These are phyloP conservation scores for Bolinopsis microptera DNA, from an alignment of 37 sponge, comb jelly and placozoan genomes.

Conservation along the genomic window DNA sequence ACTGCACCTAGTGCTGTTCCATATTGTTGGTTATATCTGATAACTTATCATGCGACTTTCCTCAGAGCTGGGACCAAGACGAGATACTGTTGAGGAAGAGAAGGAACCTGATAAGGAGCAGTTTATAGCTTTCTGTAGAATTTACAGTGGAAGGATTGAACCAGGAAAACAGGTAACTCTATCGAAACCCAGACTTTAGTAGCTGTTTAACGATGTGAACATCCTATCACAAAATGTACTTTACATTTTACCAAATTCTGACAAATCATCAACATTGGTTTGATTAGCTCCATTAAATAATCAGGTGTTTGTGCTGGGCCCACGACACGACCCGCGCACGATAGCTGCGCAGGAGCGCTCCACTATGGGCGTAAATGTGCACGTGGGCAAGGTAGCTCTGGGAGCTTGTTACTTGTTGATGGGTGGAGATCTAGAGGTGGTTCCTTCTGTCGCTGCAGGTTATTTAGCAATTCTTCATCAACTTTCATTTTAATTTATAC, in stretches of 20 bases:
- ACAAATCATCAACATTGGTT: too few relatives aligned
- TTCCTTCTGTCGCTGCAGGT: slow-evolving; percentile 82
- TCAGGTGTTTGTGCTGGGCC: slow-evolving; percentile 52
- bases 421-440: slow-evolving; percentile 79
- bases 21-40: too few relatives aligned
- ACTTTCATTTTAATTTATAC: neutral
- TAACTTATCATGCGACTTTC: too few relatives aligned
- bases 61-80: slow-evolving; percentile 35
- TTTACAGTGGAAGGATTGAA: slow-evolving; percentile 48
- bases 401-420: slow-evolving; percentile 81
- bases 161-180: slow-evolving; percentile 64
- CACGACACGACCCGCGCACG: slow-evolving; percentile 55
- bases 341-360: slow-evolving; percentile 65
- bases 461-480: too few relatives aligned
- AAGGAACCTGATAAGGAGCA: slow-evolving; percentile 1
- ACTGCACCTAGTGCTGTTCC: too few relatives aligned
- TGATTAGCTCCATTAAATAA: too few relatives aligned
- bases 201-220: too few relatives aligned
- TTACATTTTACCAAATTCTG: too few relatives aligned
- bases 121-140: slow-evolving; percentile 51
- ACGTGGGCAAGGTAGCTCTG: slow-evolving; percentile 62
- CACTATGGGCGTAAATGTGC: slow-evolving; percentile 59
- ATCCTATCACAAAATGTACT: too few relatives aligned
- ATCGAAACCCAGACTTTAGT: too few relatives aligned
- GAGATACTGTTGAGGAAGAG: slow-evolving; percentile 28